Evolutionary conservation across 2,113 vertebrate species (phyloP).

Genomic region (Capricornis sumatraensis): DNA sequence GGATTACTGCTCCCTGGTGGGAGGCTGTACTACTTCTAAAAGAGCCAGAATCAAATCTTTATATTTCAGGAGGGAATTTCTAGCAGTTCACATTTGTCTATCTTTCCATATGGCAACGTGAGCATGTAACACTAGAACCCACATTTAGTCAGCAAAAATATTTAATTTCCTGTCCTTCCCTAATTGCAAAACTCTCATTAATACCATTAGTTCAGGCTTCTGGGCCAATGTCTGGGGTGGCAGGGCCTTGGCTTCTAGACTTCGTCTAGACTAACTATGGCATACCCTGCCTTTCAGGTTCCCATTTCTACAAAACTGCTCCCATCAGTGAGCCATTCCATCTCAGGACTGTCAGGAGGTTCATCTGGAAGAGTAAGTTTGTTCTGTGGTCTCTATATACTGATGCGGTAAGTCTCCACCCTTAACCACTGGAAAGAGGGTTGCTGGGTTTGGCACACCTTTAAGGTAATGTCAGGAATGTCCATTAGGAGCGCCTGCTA

Average conservation of each 20-base stretch:
- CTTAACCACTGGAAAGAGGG: not conserved
- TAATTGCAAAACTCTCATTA: not conserved
- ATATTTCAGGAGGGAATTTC: not conserved
- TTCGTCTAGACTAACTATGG: not conserved
- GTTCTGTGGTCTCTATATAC: not conserved
- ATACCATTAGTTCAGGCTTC: not conserved
- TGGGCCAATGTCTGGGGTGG: not conserved
- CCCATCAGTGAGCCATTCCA: not conserved
- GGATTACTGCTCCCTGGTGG: not conserved
- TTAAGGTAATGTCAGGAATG: not conserved
- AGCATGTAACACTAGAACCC: not conserved
- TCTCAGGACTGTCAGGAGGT: not conserved
- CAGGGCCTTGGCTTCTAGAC: not conserved
- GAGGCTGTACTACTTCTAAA: not conserved
- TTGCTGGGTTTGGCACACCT: not conserved
- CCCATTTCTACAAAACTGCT: not conserved
- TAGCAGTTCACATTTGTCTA: not conserved
- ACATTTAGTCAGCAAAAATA: not conserved
- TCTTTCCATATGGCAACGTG: not conserved
- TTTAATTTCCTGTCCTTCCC: not conserved
- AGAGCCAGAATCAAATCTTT: not conserved
- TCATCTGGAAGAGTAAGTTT: not conserved
- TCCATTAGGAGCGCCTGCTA: not conserved
- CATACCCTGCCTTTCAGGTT: not conserved
- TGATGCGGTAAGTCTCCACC: not conserved